Base-by-base conservation (phyloP, 2,888 invertebrate species). In the Agonum fuliginosum region DNA sequence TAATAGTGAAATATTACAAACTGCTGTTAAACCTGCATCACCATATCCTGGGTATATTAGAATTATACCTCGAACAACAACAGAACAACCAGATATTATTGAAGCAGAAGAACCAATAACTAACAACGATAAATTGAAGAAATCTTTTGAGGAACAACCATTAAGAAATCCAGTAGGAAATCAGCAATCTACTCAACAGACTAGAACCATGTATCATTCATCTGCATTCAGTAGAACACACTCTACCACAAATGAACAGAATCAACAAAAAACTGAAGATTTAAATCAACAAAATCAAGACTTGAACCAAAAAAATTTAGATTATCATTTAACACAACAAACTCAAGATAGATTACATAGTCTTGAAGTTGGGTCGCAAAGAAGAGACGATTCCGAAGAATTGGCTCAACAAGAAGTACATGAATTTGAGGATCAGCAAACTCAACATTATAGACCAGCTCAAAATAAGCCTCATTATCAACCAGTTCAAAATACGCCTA, bases 391-490 rank as follows among this genome's bases (percentile, higher is more conserved):
- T 8, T 30, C 3, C 12, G 17, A 54, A 24, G 54, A 54, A n/a
- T 20, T 54, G 24, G 79, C 79, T 10, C 83, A 83, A 67, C 80
- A 83, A 77, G 78, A 71, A 20, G 79, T 80, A 73, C 78, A 80
- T 54, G 24, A 12, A 10, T 54, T 6, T 70, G 69, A 37, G 8
- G 78, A 73, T 73, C 78, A n/a, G n/a, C n/a, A 71, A 12, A 78
- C 72, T 22, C 80, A 81, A 79, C 78, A 81, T 43, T 70, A 30
- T 65, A 82, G 83, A 78, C 69, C 80, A 78, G 78, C 71, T n/a
- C n/a, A n/a, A n/a, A n/a, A n/a, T n/a, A n/a, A n/a, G n/a, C n/a
- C n/a, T n/a, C n/a, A n/a, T n/a, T n/a, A n/a, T 78, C 81, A 81
- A 78, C 81, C 79, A 62, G 54, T 30, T 62, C 71, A 78, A 51